Conservation (phyloP, 2,113 vertebrate genomes). For the Syngnathoides biaculeatus region DNA sequence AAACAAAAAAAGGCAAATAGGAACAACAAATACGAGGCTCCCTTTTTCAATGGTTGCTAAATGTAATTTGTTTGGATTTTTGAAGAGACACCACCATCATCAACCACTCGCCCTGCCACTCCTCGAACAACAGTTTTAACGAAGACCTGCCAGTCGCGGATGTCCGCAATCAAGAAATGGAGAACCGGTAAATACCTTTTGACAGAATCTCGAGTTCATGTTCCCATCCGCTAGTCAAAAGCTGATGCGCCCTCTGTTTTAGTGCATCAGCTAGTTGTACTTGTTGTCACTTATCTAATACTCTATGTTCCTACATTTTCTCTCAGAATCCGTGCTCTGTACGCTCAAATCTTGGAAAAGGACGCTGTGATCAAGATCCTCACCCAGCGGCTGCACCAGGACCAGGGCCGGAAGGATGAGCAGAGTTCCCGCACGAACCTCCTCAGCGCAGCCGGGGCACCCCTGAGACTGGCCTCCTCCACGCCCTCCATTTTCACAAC, state of each 20-base stretch:
- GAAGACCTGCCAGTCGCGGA: constrained; percentile 85
- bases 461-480: constrained; percentile 82
- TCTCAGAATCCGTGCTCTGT: constrained; percentile 86
- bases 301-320: neutral
- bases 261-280: neutral
- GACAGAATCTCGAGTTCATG: neutral
- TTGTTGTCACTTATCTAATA: constrained; percentile 8
- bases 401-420: constrained; percentile 75
- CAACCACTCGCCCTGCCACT: constrained; percentile 91
- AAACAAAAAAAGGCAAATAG: too few relatives aligned
- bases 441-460: constrained; percentile 42
- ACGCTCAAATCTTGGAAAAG: constrained; percentile 95
- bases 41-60: constrained; percentile 15
- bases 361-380: constrained; percentile 95
- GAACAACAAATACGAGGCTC: neutral
- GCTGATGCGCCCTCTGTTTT: neutral
- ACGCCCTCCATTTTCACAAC: constrained; percentile 81
- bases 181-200: constrained; percentile 80
- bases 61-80: constrained; percentile 4
- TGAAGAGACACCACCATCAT: constrained; percentile 93
- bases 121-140: constrained; percentile 94
- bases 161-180: constrained; percentile 96
- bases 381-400: constrained; percentile 86
- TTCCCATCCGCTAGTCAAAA: neutral
- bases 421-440: constrained; percentile 33